A percentile compares a stretch with the other conserved stretches of the same genome.
Evolutionary conservation across 2,888 invertebrate species (phyloP).

Genomic region (Trisateles emortualis): DNA sequence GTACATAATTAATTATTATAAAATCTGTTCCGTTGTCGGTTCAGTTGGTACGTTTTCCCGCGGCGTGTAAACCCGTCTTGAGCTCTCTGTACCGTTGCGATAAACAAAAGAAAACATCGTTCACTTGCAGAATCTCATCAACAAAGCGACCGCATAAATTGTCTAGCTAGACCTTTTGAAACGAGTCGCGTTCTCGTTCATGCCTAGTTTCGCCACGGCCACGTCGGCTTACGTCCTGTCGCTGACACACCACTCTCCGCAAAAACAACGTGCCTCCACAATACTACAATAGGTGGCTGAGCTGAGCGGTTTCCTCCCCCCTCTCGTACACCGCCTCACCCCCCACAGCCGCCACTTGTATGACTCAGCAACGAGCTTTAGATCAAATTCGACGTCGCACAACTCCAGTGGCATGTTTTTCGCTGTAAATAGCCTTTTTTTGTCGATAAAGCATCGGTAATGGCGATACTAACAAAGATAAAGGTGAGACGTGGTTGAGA

Average conservation of each 20-base stretch:
- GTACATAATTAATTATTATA: conserved; percentile 29
- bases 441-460: conserved; percentile 70
- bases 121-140: conserved; percentile 52
- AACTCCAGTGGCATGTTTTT: conserved; percentile 77
- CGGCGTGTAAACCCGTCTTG: conserved; percentile 6
- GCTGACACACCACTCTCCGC: conserved; percentile 78
- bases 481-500: conserved; percentile 61
- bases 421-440: conserved; percentile 69
- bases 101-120: conserved; percentile 45
- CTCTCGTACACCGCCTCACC: conserved; percentile 47
- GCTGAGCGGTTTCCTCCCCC: conserved; percentile 69
- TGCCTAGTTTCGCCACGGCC: conserved; percentile 62
- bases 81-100: conserved; percentile 25
- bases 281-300: conserved; percentile 81
- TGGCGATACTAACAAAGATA: conserved; percentile 67
- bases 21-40: conserved; percentile 20
- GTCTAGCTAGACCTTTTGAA: conserved; percentile 59
- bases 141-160: conserved; percentile 61
- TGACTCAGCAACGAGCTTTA: conserved; percentile 79
- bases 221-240: conserved; percentile 64
- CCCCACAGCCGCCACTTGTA: conserved; percentile 66
- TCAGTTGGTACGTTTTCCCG: conserved; percentile 7
- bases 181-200: conserved; percentile 53
- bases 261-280: conserved; percentile 82
- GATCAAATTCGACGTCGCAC: conserved; percentile 80